Evolutionary conservation across 2,797 vertebrate species (phyloP), one percentile per base, ranked within the genome.

Genomic region (Chaenodraco wilsoni): DNA sequence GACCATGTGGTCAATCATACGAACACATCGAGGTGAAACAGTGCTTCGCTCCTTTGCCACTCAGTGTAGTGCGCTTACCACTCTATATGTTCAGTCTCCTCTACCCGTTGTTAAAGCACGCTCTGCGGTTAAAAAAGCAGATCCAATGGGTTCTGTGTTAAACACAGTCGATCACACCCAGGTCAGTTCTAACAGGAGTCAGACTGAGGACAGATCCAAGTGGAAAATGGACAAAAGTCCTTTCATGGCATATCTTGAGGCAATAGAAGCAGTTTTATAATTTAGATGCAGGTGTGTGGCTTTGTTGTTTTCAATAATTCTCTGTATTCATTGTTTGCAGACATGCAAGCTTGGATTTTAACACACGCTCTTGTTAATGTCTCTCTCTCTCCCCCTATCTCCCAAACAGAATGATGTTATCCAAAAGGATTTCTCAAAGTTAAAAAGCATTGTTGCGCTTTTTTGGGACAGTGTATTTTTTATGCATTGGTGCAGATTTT

Each of bases 281-380:
- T 86, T 81, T 85, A 44, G 69, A 95, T 94, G 95, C 95, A 94
- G 93, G 93, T 95, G 92, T 94, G 92, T 84, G 70, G 84, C 62
- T 88, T 87, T 73, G 84, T 66, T 66, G 62, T 87, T 83, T 78
- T 84, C 60, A 55, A n/a, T 65, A 81, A 69, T 93, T 94, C 88
- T 79, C 58, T 74, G 91, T 92, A 94, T 96, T 94, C 94, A 93
- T 94, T 95, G 93, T 88, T 84, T 82, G 78, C 84, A 87, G 49
- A 95, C 97, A 98, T 96, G 96, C 96, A 97, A 96, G 96, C 95
- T 94, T 92, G 88, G 76, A 75, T 81, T 76, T 84, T 74, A 85
- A 84, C 74, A 81, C 78, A 69, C 76, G 74, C 82, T 89, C 54
- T 84, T 80, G 65, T 76, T 79, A 74, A 61, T 65, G 69, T 84